These are phyloP conservation scores for Rhinolophus sinicus DNA, from an alignment of 2,113 vertebrate genomes.

Conservation along the genomic window DNA sequence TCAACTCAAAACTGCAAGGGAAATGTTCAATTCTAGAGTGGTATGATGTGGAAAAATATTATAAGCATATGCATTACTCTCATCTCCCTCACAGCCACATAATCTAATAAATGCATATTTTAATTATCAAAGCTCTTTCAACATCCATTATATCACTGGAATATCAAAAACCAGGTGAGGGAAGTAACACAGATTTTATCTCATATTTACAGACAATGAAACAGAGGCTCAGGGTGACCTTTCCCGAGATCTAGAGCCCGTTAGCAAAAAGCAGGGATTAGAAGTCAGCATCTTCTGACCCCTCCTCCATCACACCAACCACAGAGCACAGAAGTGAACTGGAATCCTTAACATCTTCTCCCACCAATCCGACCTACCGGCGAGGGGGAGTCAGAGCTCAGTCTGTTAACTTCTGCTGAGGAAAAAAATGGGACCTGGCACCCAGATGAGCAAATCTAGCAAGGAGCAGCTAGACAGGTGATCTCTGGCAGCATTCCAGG, in stretches of 20 bases:
- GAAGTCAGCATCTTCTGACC: background rate
- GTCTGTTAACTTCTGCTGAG: background rate
- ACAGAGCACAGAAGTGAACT: background rate
- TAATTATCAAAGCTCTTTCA: background rate
- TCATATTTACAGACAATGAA: background rate
- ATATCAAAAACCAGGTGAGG: background rate
- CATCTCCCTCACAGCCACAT: background rate
- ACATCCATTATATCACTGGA: background rate
- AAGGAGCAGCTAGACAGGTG: background rate
- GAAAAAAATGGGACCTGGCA: background rate
- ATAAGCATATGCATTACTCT: background rate
- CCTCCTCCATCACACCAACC: background rate
- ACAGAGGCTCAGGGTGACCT: background rate
- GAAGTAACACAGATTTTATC: background rate
- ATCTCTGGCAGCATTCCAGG: background rate
- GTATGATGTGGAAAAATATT: background rate
- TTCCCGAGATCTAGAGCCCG: background rate
- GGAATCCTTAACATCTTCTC: background rate
- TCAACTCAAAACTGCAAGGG: slow-evolving; percentile 3
- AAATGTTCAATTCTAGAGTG: background rate
- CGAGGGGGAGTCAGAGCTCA: background rate
- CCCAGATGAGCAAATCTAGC: background rate
- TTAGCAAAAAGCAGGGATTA: background rate
- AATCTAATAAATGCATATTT: background rate
- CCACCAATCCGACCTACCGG: background rate